phyloP scores from a whole-genome alignment of 2,888 invertebrate genomes.

The Meiosimyza platycephala region DNA sequence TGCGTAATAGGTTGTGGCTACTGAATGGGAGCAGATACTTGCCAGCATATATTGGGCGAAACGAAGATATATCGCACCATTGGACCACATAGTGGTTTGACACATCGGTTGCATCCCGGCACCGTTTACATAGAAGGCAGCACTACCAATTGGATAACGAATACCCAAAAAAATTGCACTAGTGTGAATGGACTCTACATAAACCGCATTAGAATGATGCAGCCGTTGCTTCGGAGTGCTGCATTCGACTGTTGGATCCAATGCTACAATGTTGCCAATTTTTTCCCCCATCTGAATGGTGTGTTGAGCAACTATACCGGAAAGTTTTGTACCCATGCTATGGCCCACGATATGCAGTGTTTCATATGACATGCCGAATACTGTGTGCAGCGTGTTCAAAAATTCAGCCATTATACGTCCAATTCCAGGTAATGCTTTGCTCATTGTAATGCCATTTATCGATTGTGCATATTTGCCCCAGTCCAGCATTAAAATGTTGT shows the following conservation, averaged over 20 bases:
- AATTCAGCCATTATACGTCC: constrained; percentile 11
- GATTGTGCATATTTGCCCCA: constrained; percentile 11
- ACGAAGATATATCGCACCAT: background rate
- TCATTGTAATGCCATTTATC: background rate
- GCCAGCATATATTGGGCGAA: background rate
- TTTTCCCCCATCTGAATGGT: background rate
- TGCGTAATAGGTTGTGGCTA: background rate
- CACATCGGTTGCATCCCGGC: constrained; percentile 3
- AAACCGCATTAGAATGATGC: background rate
- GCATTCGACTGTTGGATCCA: background rate
- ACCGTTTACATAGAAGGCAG: constrained; percentile 3
- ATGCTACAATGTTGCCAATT: constrained; percentile 13
- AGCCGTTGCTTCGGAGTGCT: background rate
- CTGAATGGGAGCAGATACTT: background rate
- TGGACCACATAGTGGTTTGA: background rate
- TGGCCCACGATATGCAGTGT: constrained; percentile 4
- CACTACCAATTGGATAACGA: background rate
- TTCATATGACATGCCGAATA: constrained; percentile 17
- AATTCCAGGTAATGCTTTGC: background rate
- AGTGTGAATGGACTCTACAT: background rate
- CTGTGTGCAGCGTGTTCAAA: background rate
- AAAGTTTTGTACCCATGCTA: background rate
- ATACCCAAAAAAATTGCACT: background rate
- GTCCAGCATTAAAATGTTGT: constrained; percentile 10
- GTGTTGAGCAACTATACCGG: background rate